Conservation (phyloP, 1,140 invertebrate genomes). For the Lepidurus couesii region DNA sequence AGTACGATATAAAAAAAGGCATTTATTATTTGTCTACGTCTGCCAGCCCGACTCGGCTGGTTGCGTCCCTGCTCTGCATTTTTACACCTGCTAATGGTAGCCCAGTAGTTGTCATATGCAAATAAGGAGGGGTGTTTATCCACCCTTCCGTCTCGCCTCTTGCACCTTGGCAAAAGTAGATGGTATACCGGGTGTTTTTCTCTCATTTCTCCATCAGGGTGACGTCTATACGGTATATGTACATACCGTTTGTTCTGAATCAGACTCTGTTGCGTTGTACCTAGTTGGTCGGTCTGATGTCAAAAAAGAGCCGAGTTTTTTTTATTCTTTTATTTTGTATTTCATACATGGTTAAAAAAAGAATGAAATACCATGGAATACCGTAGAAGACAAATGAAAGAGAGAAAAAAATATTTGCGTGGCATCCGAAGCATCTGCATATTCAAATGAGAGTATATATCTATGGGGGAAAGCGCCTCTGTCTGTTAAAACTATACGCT, state of each 20-base stretch:
- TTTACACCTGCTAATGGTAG: conserved; percentile 22
- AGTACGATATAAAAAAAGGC: not conserved
- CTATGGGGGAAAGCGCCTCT: not conserved
- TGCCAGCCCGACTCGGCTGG: conserved; percentile 17
- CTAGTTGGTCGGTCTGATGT: not conserved
- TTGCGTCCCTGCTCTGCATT: conserved; percentile 11
- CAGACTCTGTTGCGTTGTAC: not conserved
- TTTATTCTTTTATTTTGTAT: too few relatives aligned
- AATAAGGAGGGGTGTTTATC: conserved; percentile 16
- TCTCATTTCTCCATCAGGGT: not conserved
- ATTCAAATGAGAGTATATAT: not conserved
- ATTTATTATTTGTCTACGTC: conserved; percentile 10
- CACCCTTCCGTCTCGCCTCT: conserved; percentile 13
- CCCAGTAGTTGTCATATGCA: conserved; percentile 21
- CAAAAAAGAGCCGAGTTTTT: not conserved
- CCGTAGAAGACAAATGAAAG: not conserved
- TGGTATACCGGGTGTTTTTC: not conserved
- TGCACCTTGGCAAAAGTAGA: not conserved
- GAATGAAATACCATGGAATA: too few relatives aligned
- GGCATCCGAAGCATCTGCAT: not conserved
- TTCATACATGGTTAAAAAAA: too few relatives aligned
- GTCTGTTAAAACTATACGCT: not conserved
- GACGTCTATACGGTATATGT: not conserved
- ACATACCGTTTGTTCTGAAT: not conserved
- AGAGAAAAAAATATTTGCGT: not conserved